Percentiles rank a stretch among this genome's conserved stretches.
Conservation (phyloP, 1,140 invertebrate genomes). For the Araneus ventricosus region DNA sequence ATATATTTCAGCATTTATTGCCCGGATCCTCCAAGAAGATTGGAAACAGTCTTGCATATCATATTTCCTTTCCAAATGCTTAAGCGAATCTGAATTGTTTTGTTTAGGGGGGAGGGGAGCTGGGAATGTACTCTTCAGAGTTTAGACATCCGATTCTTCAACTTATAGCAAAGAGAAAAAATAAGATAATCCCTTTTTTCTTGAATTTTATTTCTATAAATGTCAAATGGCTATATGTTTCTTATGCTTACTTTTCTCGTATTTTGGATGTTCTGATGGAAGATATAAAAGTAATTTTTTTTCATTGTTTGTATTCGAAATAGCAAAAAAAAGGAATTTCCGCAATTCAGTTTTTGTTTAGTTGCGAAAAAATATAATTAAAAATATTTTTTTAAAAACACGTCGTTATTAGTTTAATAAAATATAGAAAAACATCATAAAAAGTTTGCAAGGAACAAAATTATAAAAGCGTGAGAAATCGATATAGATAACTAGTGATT, state of each 20-base stretch:
- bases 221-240: background rate
- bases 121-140: background rate
- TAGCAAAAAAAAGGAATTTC: too few relatives aligned
- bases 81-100: slow-evolving; percentile 1
- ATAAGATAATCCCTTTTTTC: background rate
- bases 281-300: too few relatives aligned
- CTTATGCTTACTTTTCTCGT: background rate
- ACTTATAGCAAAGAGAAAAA: background rate
- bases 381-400: too few relatives aligned
- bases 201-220: background rate
- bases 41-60: background rate
- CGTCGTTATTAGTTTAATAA: too few relatives aligned
- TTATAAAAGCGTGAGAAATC: too few relatives aligned
- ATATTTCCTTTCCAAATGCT: background rate
- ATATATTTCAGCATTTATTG: slow-evolving; percentile 8
- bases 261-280: background rate
- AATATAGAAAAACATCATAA: too few relatives aligned
- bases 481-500: too few relatives aligned
- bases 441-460: too few relatives aligned
- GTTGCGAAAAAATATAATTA: too few relatives aligned
- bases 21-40: too few relatives aligned
- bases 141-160: background rate
- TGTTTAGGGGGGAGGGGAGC: background rate
- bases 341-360: too few relatives aligned
- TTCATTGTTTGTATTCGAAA: too few relatives aligned